Base-by-base conservation (phyloP, 2,113 vertebrate species). In the Bujurquina vittata region DNA sequence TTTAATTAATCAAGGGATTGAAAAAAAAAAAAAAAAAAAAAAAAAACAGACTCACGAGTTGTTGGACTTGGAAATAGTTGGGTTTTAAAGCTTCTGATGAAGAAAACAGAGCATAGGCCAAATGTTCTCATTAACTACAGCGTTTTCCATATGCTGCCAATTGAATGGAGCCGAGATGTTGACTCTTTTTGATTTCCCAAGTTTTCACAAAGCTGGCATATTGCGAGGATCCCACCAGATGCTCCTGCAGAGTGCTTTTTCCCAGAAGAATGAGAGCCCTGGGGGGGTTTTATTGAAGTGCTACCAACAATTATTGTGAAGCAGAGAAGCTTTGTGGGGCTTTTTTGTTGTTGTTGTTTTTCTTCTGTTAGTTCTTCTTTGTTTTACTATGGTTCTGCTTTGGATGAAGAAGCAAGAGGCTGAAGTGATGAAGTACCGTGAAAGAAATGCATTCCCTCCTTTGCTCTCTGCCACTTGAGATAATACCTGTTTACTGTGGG, bases 401-500 rank as follows among this genome's bases (percentile, higher is more conserved):
- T 55, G 37, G 73, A 33, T 83, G 62, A 77, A 73, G 87, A 91
- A 75, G 26, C 55, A 69, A 46, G 81, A 49, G 33, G 29, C 77
- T 83, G 49, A 23, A 75, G 63, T 85, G 46, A 88, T 84, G 62
- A 82, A 76, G 82, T 20, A 59, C 72, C 26, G 2, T 85, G 75
- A 85, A 88, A 81, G 40, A 56, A 85, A 85, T 74, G 77, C 57
- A 78, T 78, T 69, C 77, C 63, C 43, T 81, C 60, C 12, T 62
- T 81, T 84, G 79, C 72, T 88, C 20, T 65, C 80, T 37, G 35
- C 35, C 35, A 37, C 35, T 37, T n/a, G 58, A 90, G 82, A 89
- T 83, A 84, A 93, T 91, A 86, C 87, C 88, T 88, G 85, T 90
- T 92, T 91, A 82, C 83, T 77, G 78, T 84, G 88, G 76, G 55